Conservation (phyloP, 1,140 invertebrate genomes). For the Bombus impatiens region DNA sequence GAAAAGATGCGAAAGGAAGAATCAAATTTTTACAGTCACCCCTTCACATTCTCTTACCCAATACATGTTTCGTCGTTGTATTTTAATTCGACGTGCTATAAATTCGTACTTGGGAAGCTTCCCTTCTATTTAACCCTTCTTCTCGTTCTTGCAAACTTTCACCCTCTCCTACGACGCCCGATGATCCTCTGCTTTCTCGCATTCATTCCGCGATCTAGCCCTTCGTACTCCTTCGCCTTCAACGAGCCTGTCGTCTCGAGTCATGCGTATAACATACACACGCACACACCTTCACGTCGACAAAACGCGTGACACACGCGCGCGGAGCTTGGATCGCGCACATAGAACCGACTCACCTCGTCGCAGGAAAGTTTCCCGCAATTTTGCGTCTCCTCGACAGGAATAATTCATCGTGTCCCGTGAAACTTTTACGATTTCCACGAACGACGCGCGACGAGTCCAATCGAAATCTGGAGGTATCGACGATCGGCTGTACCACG, state of each 20-base stretch:
- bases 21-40: neutral
- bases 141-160: constrained; percentile 48
- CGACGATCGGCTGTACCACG: constrained; percentile 17
- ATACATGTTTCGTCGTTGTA: constrained; percentile 1
- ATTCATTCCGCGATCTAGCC: constrained; percentile 65
- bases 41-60: neutral
- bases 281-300: neutral
- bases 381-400: constrained; percentile 66
- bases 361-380: constrained; percentile 67
- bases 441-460: constrained; percentile 65
- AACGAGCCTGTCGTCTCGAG: constrained; percentile 32
- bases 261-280: constrained; percentile 20
- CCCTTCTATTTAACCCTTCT: constrained; percentile 62
- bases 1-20: neutral
- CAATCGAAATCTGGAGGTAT: constrained; percentile 65
- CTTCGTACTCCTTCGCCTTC: constrained; percentile 59
- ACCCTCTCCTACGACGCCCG: constrained; percentile 28
- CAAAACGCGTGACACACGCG: neutral
- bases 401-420: constrained; percentile 73
- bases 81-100: constrained; percentile 54
- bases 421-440: constrained; percentile 72
- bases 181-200: constrained; percentile 66
- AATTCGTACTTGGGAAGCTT: constrained; percentile 43
- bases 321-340: neutral
- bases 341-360: constrained; percentile 42